Percentiles rank a stretch among this genome's conserved stretches.
phyloP scores from a whole-genome alignment of 2,797 vertebrate genomes.

The Scolopax rusticola region DNA sequence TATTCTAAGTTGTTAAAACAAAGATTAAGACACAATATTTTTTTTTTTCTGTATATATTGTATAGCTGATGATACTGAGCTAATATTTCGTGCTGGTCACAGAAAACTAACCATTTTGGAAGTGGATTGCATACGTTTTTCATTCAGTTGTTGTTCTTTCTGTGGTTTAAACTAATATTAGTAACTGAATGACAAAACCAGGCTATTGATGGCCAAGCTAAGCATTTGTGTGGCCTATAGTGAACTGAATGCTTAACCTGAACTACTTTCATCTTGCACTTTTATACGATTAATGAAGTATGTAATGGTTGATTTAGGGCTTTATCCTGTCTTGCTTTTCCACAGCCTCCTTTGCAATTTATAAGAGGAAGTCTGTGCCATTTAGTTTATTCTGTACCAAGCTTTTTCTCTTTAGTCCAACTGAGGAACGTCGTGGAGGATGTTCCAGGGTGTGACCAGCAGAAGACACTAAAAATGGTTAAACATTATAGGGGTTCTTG shows the following conservation, averaged over 20 bases:
- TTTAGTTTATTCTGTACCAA: neutral
- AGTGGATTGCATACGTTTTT: conserved; percentile 54
- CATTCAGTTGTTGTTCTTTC: conserved; percentile 50
- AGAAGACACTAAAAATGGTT: neutral
- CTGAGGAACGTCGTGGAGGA: neutral
- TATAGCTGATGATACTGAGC: conserved; percentile 54
- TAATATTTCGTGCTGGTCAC: conserved; percentile 74
- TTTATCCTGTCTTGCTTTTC: conserved; percentile 10
- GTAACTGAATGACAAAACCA: conserved; percentile 64
- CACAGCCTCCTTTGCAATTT: neutral
- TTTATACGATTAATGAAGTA: conserved; percentile 41
- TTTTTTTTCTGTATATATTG: conserved; percentile 62
- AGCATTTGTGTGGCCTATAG: conserved; percentile 31
- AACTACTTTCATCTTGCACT: conserved; percentile 56
- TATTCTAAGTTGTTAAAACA: conserved; percentile 52
- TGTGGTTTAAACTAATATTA: conserved; percentile 48
- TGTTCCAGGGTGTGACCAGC: neutral
- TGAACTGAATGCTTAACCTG: conserved; percentile 39
- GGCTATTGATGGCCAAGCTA: conserved; percentile 21
- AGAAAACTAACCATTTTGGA: conserved; percentile 67
- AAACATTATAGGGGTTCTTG: neutral
- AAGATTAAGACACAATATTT: conserved; percentile 14
- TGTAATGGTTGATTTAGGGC: neutral
- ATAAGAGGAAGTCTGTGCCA: neutral
- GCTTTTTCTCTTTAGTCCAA: neutral